Percentiles rank a stretch among this genome's conserved stretches.
phyloP scores from a whole-genome alignment of 2,888 invertebrate species.

The Stratiomys singularior region DNA sequence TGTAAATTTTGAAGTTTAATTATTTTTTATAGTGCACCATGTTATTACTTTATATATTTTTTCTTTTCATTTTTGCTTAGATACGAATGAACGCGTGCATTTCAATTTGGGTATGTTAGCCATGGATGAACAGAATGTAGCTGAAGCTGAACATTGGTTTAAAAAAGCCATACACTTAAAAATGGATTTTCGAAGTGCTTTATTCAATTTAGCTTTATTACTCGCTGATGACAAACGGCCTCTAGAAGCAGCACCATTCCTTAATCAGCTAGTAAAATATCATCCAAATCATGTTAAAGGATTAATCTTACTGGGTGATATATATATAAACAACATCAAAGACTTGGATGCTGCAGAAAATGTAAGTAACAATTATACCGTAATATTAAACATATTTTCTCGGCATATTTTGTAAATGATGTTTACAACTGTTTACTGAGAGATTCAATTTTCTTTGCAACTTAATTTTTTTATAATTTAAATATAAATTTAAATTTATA shows the following conservation, averaged over 20 bases:
- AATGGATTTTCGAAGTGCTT: constrained; percentile 89
- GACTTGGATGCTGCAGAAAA: constrained; percentile 94
- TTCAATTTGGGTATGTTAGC: constrained; percentile 97
- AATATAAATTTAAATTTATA: too few relatives aligned
- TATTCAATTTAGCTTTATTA: constrained; percentile 92
- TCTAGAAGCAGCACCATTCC: constrained; percentile 89
- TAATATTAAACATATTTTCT: too few relatives aligned
- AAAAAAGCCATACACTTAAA: constrained; percentile 87
- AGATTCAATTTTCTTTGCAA: too few relatives aligned
- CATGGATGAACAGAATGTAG: constrained; percentile 92
- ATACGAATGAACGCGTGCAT: constrained; percentile 89
- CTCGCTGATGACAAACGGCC: constrained; percentile 89
- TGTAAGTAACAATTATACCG: too few relatives aligned
- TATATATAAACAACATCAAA: constrained; percentile 95
- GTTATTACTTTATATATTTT: too few relatives aligned
- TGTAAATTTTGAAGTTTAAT: background rate
- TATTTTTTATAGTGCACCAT: too few relatives aligned
- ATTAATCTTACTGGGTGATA: constrained; percentile 91
- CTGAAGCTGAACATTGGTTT: constrained; percentile 91
- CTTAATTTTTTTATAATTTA: too few relatives aligned
- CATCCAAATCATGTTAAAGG: constrained; percentile 96
- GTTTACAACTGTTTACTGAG: too few relatives aligned
- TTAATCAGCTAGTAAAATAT: constrained; percentile 88
- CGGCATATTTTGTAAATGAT: too few relatives aligned
- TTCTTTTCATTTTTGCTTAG: constrained; percentile 60